Percentiles rank a stretch among this genome's conserved stretches.
These are phyloP conservation scores for Frankliniella fusca DNA, from an alignment of 2,888 invertebrate genomes.

Conservation along the genomic window DNA sequence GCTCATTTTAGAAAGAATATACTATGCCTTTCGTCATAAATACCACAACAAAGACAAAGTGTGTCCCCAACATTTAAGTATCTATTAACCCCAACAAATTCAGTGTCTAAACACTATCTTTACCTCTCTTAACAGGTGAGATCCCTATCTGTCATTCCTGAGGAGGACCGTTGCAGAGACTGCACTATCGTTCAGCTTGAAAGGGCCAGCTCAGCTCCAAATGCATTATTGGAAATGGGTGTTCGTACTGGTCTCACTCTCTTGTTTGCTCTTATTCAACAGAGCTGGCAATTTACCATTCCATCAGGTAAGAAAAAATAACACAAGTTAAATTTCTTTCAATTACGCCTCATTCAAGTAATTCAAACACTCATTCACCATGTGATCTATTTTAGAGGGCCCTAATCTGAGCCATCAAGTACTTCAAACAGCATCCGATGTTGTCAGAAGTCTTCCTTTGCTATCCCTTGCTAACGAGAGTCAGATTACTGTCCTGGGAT, in stretches of 20 bases:
- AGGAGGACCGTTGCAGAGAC: conserved; percentile 27
- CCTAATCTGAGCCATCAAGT: conserved; percentile 57
- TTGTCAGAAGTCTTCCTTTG: conserved; percentile 55
- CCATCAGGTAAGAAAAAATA: conserved; percentile 42
- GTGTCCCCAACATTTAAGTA: not conserved
- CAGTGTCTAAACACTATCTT: not conserved
- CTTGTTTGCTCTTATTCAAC: conserved; percentile 56
- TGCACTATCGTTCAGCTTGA: conserved; percentile 24
- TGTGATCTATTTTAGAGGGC: conserved; percentile 40
- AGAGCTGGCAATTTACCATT: conserved; percentile 55
- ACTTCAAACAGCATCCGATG: conserved; percentile 54
- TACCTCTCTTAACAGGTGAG: not conserved
- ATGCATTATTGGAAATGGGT: conserved; percentile 58
- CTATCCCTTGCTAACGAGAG: conserved; percentile 57
- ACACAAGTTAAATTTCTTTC: not conserved
- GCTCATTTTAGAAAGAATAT: conserved; percentile 55
- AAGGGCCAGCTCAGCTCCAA: conserved; percentile 42
- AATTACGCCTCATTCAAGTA: not conserved
- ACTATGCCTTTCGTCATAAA: conserved; percentile 54
- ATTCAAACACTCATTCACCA: conserved; percentile 31
- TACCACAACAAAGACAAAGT: conserved; percentile 53
- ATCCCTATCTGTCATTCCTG: conserved; percentile 21
- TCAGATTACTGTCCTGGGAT: conserved; percentile 53
- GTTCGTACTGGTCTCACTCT: conserved; percentile 58
- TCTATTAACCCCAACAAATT: conserved; percentile 8